These are phyloP conservation scores for Rhineura floridana DNA, from an alignment of 2,113 vertebrate genomes.

Conservation along the genomic window DNA sequence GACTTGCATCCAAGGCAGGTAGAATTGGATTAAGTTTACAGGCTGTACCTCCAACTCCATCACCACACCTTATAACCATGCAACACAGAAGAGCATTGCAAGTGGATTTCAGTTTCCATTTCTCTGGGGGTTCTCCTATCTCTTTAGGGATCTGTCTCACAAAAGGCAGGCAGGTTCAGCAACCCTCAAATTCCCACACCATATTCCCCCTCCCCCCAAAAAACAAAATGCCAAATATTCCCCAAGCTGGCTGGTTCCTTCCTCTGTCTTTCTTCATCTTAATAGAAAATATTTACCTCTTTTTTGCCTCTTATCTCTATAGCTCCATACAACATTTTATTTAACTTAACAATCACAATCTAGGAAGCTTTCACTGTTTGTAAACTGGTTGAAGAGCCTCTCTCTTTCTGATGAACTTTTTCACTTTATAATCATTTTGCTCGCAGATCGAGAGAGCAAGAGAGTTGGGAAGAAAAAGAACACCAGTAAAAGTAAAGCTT, in stretches of 20 bases:
- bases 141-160: slow-evolving; percentile 27
- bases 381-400: slow-evolving; percentile 28
- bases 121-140: slow-evolving; percentile 4
- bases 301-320: neutral
- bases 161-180: slow-evolving; percentile 39
- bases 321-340: slow-evolving; percentile 25
- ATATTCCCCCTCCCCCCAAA: neutral
- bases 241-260: slow-evolving; percentile 1
- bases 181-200: neutral
- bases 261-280: neutral
- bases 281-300: slow-evolving; percentile 29
- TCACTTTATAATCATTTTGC: neutral
- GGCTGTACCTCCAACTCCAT: neutral
- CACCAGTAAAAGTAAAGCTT: slow-evolving; percentile 33
- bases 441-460: slow-evolving; percentile 19
- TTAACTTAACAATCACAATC: slow-evolving; percentile 32
- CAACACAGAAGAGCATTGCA: neutral
- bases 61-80: neutral
- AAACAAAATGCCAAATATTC: neutral
- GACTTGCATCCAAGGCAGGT: neutral
- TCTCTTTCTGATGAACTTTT: slow-evolving; percentile 13
- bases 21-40: neutral
- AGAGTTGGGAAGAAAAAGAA: neutral
- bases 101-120: neutral
- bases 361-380: slow-evolving; percentile 28